Base-by-base conservation (phyloP, 2,797 vertebrate species). In the Molossus molossus region DNA sequence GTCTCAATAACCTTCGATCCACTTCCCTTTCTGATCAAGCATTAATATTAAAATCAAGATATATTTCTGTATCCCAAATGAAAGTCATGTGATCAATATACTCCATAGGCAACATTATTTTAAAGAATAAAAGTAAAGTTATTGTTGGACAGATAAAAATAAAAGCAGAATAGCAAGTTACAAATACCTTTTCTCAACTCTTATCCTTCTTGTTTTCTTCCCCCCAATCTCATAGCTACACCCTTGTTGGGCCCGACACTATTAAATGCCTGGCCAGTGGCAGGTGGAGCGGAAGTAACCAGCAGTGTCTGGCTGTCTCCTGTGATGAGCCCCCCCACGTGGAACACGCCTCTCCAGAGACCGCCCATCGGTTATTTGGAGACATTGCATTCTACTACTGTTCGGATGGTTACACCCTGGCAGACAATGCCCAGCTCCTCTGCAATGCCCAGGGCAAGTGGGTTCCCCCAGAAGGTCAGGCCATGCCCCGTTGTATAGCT, bases 331-430 rank as follows among this genome's bases (percentile, higher is more conserved):
- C 99, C 2, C 99, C 99, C 1, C 97, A 98, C 2, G 98, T 99
- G 55, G 99, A 99, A 97, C 99, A 99, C 0, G 99, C 99, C 23
- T 99, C 99, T 57, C 99, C 99, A 37, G 99, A 99, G 62, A 99
- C 98, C 9, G 98, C 99, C 92, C 99, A 99, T 97, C 98, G 99
- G 95, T 99, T 99, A 45, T 99, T 99, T 27, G 99, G 99, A 2
- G 99, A 99, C 95, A 98, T 98, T 1, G 99, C 99, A 0, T 99
- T 99, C 97, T 99, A 99, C 97, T 99, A 99, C 98, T 99, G 99
- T 96, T 98, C 98, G 0, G 99, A 99, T 10, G 99, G 99, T 50
- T 99, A 99, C 97, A 99, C 98, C 17, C 98, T 99, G 77, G 98
- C 98, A 67, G 99, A 99, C 98, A 99, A 99, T 97, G 98, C 99